phyloP scores from a whole-genome alignment of 2,888 invertebrate genomes.

The Cremastinae sp. region DNA sequence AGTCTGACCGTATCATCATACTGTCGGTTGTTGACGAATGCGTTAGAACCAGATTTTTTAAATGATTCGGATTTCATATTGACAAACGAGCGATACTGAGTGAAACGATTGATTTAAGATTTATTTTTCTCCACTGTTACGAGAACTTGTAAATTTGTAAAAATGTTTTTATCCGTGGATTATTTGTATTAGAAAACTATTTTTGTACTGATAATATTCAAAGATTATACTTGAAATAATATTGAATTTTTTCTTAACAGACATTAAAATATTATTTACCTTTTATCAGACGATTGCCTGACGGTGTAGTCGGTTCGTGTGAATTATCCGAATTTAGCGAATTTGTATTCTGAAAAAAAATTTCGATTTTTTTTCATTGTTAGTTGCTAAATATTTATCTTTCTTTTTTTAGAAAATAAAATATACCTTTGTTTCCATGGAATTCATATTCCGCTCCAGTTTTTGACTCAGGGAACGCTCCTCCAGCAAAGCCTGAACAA shows the following conservation, averaged over 20 bases:
- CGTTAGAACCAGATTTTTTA: constrained; percentile 54
- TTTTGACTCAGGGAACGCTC: constrained; percentile 38
- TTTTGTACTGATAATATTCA: too few relatives aligned
- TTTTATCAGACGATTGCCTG: too few relatives aligned
- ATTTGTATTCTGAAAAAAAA: background rate
- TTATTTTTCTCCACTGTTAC: background rate
- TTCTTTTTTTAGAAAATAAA: background rate
- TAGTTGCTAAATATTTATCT: background rate
- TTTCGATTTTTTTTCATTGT: background rate
- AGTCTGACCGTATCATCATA: constrained; percentile 70
- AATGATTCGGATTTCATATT: background rate
- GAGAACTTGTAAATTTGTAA: too few relatives aligned
- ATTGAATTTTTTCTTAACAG: background rate
- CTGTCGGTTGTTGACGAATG: constrained; percentile 68
- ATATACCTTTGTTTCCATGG: background rate
- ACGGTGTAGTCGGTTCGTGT: too few relatives aligned
- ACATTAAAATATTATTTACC: background rate
- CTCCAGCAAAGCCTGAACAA: constrained; percentile 4
- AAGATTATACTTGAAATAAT: too few relatives aligned
- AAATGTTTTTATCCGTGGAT: too few relatives aligned
- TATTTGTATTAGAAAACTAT: too few relatives aligned
- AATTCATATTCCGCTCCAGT: constrained; percentile 20
- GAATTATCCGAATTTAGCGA: background rate
- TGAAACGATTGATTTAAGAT: too few relatives aligned
- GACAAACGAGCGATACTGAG: background rate